Percentiles rank a stretch among this genome's conserved stretches.
Conservation (phyloP, 2,113 vertebrate genomes). For the Clupea harengus region DNA sequence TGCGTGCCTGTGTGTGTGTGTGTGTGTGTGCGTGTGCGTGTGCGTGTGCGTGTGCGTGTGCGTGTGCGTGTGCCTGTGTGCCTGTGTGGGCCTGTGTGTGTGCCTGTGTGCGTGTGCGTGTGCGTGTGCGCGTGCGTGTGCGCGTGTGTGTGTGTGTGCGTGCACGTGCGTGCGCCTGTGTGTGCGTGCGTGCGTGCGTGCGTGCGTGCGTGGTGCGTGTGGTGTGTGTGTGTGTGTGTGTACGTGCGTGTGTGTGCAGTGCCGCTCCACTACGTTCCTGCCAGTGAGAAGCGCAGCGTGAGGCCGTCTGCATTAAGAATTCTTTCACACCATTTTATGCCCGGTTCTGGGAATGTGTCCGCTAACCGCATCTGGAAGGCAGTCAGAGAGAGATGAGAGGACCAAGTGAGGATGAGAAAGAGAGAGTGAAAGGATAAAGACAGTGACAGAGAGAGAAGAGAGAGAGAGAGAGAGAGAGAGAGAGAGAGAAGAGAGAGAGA, state of each 20-base stretch:
- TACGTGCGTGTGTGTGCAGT: not conserved
- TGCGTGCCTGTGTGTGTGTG: conserved; percentile 36
- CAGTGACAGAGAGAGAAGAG: not conserved
- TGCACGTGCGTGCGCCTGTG: not conserved
- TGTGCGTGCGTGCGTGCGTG: conserved; percentile 19
- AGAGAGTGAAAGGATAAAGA: not conserved
- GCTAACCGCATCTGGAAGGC: not conserved
- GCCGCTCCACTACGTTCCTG: not conserved
- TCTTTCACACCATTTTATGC: not conserved
- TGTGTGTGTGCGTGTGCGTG: conserved; percentile 30
- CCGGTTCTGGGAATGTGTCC: not conserved
- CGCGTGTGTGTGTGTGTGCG: conserved; percentile 24
- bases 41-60: conserved; percentile 17
- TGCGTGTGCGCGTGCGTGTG: not conserved
- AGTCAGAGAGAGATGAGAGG: not conserved
- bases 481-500: not conserved
- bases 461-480: not conserved
- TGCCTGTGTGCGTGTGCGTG: conserved; percentile 25
- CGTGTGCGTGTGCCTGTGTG: not conserved
- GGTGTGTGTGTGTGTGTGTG: not conserved
- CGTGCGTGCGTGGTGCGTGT: conserved; percentile 26
- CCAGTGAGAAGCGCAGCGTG: not conserved
- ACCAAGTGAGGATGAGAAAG: not conserved
- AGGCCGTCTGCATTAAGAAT: not conserved
- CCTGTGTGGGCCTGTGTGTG: conserved; percentile 2